Conservation (phyloP, 2,113 vertebrate species). For the Sylvia atricapilla region DNA sequence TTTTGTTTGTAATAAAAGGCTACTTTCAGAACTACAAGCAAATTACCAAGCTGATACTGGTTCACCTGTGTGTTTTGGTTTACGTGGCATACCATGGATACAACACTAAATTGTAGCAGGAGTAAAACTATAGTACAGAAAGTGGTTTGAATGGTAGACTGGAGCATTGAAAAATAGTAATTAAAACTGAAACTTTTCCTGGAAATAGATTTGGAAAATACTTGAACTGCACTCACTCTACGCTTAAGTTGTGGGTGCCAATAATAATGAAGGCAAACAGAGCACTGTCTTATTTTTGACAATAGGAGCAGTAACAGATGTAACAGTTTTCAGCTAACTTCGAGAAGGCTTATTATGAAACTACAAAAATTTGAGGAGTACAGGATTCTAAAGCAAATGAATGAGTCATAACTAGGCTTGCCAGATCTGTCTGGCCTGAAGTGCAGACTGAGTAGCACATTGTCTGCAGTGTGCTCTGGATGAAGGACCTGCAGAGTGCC, state of each 20-base stretch:
- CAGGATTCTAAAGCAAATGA: slow-evolving; percentile 27
- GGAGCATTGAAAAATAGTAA: background rate
- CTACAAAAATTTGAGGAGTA: slow-evolving; percentile 12
- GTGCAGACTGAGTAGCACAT: background rate
- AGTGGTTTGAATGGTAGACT: background rate
- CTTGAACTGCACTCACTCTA: background rate
- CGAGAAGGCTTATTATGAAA: slow-evolving; percentile 29
- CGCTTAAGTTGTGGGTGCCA: background rate
- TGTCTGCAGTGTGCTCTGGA: background rate
- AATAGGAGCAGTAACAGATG: slow-evolving; percentile 25
- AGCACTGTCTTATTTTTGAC: slow-evolving; percentile 22
- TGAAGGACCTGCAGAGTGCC: background rate
- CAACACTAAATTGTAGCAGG: background rate
- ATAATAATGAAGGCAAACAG: slow-evolving; percentile 30
- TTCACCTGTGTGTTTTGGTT: background rate
- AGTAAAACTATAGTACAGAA: background rate
- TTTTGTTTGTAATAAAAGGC: background rate
- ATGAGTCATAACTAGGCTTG: slow-evolving; percentile 18
- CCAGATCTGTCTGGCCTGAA: slow-evolving; percentile 25
- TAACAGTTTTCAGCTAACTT: slow-evolving; percentile 28
- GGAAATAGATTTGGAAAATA: slow-evolving; percentile 46
- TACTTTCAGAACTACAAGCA: background rate
- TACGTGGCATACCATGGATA: background rate
- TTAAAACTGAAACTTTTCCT: slow-evolving; percentile 1
- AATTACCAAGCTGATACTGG: background rate